A percentile compares a stretch with the other conserved stretches of the same genome.
These are phyloP conservation scores for Apostichopus californicus DNA, from an alignment of 35 echinoderm and acorn worm genomes.

Conservation along the genomic window DNA sequence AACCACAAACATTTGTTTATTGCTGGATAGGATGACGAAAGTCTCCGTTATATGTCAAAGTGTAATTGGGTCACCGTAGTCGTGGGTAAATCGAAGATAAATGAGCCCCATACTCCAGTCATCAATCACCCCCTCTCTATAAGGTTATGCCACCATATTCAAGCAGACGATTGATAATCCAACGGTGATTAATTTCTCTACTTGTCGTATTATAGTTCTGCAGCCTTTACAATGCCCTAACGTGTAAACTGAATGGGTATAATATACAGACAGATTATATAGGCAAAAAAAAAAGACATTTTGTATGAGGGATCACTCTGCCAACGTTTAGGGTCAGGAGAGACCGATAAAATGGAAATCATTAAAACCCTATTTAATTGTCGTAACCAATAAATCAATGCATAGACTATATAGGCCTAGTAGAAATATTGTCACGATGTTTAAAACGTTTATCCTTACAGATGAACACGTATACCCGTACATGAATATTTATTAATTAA, in stretches of 20 bases:
- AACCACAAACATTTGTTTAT: conserved; percentile 49
- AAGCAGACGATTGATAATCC: not conserved
- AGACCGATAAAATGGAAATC: not conserved
- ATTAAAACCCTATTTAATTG: conserved; percentile 21
- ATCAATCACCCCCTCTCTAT: not conserved
- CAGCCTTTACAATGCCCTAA: not conserved
- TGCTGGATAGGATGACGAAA: not conserved
- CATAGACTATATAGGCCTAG: too few relatives aligned
- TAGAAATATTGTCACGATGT: too few relatives aligned
- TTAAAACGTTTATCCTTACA: too few relatives aligned
- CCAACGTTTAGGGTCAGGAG: not conserved
- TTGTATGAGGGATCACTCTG: not conserved
- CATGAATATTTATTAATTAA: too few relatives aligned
- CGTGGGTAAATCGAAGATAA: conserved; percentile 9
- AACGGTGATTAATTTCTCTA: conserved; percentile 27
- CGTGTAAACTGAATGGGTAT: not conserved
- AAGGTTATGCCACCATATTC: not conserved
- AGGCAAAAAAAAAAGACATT: not conserved
- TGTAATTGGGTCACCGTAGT: conserved; percentile 37
- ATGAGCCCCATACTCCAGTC: not conserved
- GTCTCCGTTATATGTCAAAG: conserved; percentile 12
- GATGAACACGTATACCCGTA: too few relatives aligned
- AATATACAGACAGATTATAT: not conserved
- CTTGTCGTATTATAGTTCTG: not conserved
- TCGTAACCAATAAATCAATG: not conserved